phyloP scores from a whole-genome alignment of 2,888 invertebrate genomes.

The Amphipyra berbera region DNA sequence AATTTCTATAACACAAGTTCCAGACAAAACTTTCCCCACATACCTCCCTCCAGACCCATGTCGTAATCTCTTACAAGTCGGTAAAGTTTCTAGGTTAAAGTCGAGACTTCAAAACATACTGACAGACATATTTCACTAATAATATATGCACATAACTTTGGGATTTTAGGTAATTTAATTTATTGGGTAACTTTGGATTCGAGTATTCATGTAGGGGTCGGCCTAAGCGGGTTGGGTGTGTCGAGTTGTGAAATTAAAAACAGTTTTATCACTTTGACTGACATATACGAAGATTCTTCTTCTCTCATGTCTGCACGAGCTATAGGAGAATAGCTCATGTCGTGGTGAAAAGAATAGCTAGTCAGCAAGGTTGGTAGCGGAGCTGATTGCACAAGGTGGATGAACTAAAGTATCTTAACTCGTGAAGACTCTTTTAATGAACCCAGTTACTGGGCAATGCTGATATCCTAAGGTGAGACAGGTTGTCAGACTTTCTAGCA shows the following conservation, averaged over 20 bases:
- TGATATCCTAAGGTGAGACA: no score
- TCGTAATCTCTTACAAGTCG: slow-evolving; percentile 14
- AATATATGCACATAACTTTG: slow-evolving; percentile 32
- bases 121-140: slow-evolving; percentile 38
- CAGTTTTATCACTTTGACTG: not conserved
- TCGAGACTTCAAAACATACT: slow-evolving; percentile 27
- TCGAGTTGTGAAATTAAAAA: not conserved
- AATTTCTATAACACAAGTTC: slow-evolving; percentile 11
- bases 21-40: slow-evolving; percentile 8
- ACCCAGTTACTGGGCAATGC: no score
- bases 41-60: slow-evolving; percentile 2
- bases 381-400: no score
- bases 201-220: slow-evolving; percentile 3
- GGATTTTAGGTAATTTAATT: slow-evolving; percentile 39
- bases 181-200: slow-evolving; percentile 20
- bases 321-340: no score
- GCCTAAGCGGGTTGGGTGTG: not conserved
- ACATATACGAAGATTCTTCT: no score
- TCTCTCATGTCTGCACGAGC: no score
- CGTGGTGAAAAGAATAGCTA: no score
- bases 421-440: no score
- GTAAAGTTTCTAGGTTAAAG: slow-evolving; percentile 37
- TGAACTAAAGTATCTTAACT: no score
- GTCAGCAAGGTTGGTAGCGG: no score
- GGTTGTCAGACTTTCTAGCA: no score